phyloP scores from a whole-genome alignment of 2,888 invertebrate genomes.

The Rhyacophila evoluta region DNA sequence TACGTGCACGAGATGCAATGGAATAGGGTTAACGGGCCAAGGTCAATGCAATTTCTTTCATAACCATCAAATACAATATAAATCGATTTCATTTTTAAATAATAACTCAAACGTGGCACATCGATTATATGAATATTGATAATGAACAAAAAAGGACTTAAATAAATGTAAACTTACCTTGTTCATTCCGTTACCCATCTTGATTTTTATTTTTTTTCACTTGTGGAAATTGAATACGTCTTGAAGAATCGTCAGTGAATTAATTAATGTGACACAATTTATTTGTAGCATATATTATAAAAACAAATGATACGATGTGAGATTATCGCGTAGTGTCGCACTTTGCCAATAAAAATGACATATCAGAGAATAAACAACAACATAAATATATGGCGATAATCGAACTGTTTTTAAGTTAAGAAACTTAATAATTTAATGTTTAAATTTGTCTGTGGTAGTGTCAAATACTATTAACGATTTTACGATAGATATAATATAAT shows the following conservation, averaged over 20 bases:
- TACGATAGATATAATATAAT: too few relatives aligned
- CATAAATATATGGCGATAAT: constrained; percentile 1
- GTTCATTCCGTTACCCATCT: constrained; percentile 93
- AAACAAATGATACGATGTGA: constrained; percentile 3
- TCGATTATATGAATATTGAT: not conserved
- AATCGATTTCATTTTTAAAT: too few relatives aligned
- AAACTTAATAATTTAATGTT: not conserved
- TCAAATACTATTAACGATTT: too few relatives aligned
- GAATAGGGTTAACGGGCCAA: constrained; percentile 19
- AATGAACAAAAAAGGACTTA: too few relatives aligned
- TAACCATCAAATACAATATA: not conserved
- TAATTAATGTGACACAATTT: not conserved
- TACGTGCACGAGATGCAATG: not conserved
- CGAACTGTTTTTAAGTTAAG: not conserved
- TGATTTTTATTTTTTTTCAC: constrained; percentile 59
- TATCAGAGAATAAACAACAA: constrained; percentile 12
- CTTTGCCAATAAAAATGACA: not conserved
- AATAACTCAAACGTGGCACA: too few relatives aligned
- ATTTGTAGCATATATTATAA: not conserved
- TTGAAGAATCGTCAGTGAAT: not conserved
- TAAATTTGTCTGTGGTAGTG: not conserved
- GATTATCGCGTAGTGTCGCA: not conserved
- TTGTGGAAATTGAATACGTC: constrained; percentile 40
- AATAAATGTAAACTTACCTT: constrained; percentile 73
- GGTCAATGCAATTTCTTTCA: constrained; percentile 14